Evolutionary conservation across 2,797 vertebrate genomes (phyloP).

Genomic region (Emys orbicularis): DNA sequence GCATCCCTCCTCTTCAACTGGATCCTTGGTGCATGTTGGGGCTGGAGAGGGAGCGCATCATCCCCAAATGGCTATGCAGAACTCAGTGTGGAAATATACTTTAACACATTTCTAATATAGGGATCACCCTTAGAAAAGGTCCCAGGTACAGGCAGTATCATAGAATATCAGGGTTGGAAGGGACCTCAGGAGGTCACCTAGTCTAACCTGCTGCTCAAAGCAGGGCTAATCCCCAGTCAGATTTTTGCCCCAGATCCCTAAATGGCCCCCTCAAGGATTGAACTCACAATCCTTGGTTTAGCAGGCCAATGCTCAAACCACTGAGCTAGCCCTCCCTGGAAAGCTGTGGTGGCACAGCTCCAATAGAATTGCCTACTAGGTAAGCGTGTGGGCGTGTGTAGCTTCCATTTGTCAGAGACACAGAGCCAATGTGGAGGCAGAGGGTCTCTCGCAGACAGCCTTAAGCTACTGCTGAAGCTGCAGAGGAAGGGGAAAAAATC

Average conservation of each 20-base stretch:
- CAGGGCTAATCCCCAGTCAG: too few species aligned
- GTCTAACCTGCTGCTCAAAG: too few species aligned
- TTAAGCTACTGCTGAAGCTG: neutral
- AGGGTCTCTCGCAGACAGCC: too few species aligned
- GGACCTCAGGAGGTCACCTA: too few species aligned
- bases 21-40: neutral
- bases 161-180: too few species aligned
- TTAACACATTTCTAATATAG: neutral
- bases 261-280: too few species aligned
- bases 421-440: neutral
- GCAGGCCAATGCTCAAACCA: too few species aligned
- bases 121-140: neutral
- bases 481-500: neutral
- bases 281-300: too few species aligned
- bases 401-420: neutral
- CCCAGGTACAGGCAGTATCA: neutral
- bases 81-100: neutral
- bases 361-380: neutral
- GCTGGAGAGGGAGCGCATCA: neutral
- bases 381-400: neutral
- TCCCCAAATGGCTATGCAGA: neutral
- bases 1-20: neutral
- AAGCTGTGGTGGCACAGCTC: neutral
- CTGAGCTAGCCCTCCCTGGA: neutral
- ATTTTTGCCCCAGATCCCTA: too few species aligned